These are phyloP conservation scores for Diabrotica balteata DNA, from an alignment of 2,888 invertebrate genomes.

Conservation along the genomic window DNA sequence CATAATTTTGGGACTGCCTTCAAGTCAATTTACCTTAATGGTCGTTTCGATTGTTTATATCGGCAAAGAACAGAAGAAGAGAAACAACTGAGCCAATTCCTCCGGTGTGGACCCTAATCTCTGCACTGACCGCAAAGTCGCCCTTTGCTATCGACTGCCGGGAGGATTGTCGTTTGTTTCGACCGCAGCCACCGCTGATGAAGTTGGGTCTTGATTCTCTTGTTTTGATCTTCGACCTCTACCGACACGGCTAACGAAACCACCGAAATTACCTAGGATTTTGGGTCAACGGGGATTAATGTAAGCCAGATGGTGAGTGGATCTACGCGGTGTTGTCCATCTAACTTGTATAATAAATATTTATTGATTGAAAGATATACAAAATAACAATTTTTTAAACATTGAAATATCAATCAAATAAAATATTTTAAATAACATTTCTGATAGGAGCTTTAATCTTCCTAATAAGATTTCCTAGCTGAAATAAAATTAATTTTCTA, in stretches of 20 bases:
- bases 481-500: too few relatives aligned
- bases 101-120: conserved; percentile 25
- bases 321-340: too few relatives aligned
- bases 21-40: conserved; percentile 11
- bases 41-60: conserved; percentile 6
- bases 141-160: conserved; percentile 34
- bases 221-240: conserved; percentile 34
- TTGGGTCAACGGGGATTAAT: neutral
- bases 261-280: neutral
- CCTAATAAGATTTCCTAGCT: too few relatives aligned
- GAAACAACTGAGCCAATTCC: conserved; percentile 2
- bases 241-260: conserved; percentile 3
- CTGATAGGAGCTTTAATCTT: too few relatives aligned
- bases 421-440: too few relatives aligned
- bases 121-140: conserved; percentile 35
- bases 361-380: too few relatives aligned
- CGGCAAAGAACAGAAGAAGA: conserved; percentile 4
- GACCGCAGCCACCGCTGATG: conserved; percentile 33
- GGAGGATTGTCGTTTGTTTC: conserved; percentile 40
- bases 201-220: conserved; percentile 18
- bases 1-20: neutral
- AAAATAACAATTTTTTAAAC: too few relatives aligned
- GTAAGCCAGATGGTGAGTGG: neutral
- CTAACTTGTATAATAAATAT: too few relatives aligned
- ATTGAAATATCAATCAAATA: too few relatives aligned